Percentiles rank a stretch among this genome's conserved stretches.
Conservation (phyloP, 2,888 invertebrate species). For the Euphydryas editha region DNA sequence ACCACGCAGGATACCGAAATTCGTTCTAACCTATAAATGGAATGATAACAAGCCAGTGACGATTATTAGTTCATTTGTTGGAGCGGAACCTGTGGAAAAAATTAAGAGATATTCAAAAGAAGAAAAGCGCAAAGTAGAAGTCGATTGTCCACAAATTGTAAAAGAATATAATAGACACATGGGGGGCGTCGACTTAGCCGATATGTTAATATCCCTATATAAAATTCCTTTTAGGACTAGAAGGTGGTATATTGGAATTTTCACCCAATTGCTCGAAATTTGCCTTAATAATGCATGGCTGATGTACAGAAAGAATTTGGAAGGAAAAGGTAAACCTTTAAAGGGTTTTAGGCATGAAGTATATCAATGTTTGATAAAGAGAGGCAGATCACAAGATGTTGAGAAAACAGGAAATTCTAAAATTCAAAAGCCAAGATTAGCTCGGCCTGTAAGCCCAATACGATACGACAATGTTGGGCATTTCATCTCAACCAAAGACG, state of each 20-base stretch:
- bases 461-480: too few relatives aligned
- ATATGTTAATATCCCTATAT: slow-evolving; percentile 49
- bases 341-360: too few relatives aligned
- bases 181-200: slow-evolving; percentile 52
- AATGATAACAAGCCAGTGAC: slow-evolving; percentile 4
- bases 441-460: too few relatives aligned
- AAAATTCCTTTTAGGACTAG: slow-evolving; percentile 46
- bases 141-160: slow-evolving; percentile 48
- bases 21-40: slow-evolving; percentile 47
- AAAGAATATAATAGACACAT: slow-evolving; percentile 53
- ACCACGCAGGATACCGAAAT: too few relatives aligned
- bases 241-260: slow-evolving; percentile 52
- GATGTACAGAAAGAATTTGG: slow-evolving; percentile 21
- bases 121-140: slow-evolving; percentile 45
- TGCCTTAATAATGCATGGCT: slow-evolving; percentile 46
- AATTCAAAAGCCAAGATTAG: too few relatives aligned
- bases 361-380: too few relatives aligned
- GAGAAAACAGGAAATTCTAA: too few relatives aligned
- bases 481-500: too few relatives aligned
- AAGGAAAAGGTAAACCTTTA: too few relatives aligned
- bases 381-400: too few relatives aligned
- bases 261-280: slow-evolving; percentile 46
- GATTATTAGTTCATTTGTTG: slow-evolving; percentile 17
- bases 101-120: slow-evolving; percentile 50
- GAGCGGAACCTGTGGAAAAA: slow-evolving; percentile 44